Percentiles rank a stretch among this genome's conserved stretches.
phyloP scores from a whole-genome alignment of 2,888 invertebrate species.

The Limenitis camilla region DNA sequence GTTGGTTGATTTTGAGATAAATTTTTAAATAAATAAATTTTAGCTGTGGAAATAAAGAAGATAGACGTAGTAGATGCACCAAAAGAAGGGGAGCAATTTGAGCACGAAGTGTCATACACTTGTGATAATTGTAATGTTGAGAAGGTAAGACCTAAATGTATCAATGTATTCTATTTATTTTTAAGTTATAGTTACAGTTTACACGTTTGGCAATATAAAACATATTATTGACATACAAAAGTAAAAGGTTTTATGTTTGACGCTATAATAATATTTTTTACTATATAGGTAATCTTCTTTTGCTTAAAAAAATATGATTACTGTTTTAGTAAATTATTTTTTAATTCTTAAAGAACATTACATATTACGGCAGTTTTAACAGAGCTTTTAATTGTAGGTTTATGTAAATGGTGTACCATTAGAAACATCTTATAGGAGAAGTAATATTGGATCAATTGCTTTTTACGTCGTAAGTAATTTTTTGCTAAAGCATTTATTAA shows the following conservation, averaged over 20 bases:
- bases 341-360: neutral
- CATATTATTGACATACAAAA: too few species aligned
- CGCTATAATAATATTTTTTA: too few species aligned
- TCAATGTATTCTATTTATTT: too few species aligned
- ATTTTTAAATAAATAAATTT: constrained; percentile 1
- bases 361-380: neutral
- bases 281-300: neutral
- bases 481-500: neutral
- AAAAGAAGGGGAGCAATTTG: constrained; percentile 35
- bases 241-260: too few species aligned
- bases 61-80: constrained; percentile 25
- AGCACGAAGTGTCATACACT: constrained; percentile 30
- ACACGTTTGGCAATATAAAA: too few species aligned
- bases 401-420: constrained; percentile 39
- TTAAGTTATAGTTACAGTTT: too few species aligned
- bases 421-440: constrained; percentile 29
- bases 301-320: too few species aligned
- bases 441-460: constrained; percentile 26
- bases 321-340: too few species aligned
- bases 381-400: constrained; percentile 30
- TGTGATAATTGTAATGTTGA: constrained; percentile 36
- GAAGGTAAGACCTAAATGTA: too few species aligned
- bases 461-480: constrained; percentile 34
- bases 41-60: constrained; percentile 30
- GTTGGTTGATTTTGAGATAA: neutral